Percentiles rank a stretch among this genome's conserved stretches.
These are phyloP conservation scores for Cyclophora albipunctata DNA, from an alignment of 2,888 invertebrate species.

Conservation along the genomic window DNA sequence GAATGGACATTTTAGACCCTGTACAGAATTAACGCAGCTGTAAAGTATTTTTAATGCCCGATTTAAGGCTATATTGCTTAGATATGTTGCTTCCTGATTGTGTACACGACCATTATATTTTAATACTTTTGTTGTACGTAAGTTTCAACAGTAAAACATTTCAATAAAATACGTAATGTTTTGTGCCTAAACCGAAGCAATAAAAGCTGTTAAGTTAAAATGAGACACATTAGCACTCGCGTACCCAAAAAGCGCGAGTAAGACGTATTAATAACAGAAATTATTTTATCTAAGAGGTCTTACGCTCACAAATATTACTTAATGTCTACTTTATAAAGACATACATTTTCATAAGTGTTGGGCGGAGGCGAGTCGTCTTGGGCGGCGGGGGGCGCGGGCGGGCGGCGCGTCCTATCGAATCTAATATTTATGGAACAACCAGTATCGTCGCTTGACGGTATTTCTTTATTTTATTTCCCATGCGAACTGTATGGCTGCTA, in stretches of 20 bases:
- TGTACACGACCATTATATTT: background rate
- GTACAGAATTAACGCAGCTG: background rate
- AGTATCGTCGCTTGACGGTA: conserved; percentile 24
- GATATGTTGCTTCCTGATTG: background rate
- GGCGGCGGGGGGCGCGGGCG: conserved; percentile 3
- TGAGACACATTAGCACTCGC: background rate
- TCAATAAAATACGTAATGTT: background rate
- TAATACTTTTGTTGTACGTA: background rate
- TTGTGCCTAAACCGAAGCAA: no score
- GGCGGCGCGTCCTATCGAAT: conserved; percentile 34
- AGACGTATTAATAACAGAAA: conserved; percentile 16
- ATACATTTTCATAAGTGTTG: conserved; percentile 44
- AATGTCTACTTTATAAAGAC: conserved; percentile 19
- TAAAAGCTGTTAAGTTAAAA: background rate
- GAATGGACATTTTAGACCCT: background rate
- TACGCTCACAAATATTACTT: conserved; percentile 20
- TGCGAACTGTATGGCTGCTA: conserved; percentile 18
- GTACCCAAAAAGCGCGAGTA: background rate
- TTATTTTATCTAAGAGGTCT: conserved; percentile 11
- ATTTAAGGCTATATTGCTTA: background rate
- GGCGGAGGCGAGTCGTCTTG: conserved; percentile 24
- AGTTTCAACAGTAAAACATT: background rate
- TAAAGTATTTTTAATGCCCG: conserved; percentile 2
- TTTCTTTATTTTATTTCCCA: conserved; percentile 28
- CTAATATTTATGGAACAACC: conserved; percentile 44